phyloP scores from a whole-genome alignment of 2,888 invertebrate species.

The Andrena hattorfiana region DNA sequence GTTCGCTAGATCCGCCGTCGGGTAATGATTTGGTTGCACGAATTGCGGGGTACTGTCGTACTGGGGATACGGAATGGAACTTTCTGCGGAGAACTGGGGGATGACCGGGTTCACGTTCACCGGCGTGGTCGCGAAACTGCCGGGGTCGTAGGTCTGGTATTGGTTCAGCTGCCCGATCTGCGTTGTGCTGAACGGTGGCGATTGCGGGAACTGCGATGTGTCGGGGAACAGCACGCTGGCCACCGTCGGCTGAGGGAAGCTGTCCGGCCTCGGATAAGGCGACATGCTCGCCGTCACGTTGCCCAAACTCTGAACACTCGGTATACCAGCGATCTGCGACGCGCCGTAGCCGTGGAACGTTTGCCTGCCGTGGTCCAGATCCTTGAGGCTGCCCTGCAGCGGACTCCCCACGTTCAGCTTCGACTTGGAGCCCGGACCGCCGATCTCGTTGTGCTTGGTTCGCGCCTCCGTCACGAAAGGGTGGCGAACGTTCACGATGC shows the following conservation, averaged over 20 bases:
- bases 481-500: conserved; percentile 78
- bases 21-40: conserved; percentile 78
- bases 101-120: conserved; percentile 78
- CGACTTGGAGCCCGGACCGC: conserved; percentile 60
- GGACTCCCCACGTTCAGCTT: conserved; percentile 66
- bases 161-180: conserved; percentile 76
- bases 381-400: conserved; percentile 69
- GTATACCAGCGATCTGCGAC: conserved; percentile 72
- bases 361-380: conserved; percentile 70
- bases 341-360: conserved; percentile 75
- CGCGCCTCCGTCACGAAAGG: conserved; percentile 78
- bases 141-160: conserved; percentile 77
- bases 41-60: conserved; percentile 78
- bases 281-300: conserved; percentile 75
- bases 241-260: conserved; percentile 75
- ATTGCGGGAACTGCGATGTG: conserved; percentile 77
- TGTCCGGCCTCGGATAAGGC: conserved; percentile 76
- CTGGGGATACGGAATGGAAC: conserved; percentile 77
- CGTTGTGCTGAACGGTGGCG: conserved; percentile 73
- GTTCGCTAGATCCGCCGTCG: conserved; percentile 72
- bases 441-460: conserved; percentile 71
- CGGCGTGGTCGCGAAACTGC: conserved; percentile 75
- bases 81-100: conserved; percentile 77
- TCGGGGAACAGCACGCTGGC: conserved; percentile 77
- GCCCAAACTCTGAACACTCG: conserved; percentile 71